Base-by-base conservation (phyloP, 2,797 vertebrate species). In the Ctenopoma kingsleyae region DNA sequence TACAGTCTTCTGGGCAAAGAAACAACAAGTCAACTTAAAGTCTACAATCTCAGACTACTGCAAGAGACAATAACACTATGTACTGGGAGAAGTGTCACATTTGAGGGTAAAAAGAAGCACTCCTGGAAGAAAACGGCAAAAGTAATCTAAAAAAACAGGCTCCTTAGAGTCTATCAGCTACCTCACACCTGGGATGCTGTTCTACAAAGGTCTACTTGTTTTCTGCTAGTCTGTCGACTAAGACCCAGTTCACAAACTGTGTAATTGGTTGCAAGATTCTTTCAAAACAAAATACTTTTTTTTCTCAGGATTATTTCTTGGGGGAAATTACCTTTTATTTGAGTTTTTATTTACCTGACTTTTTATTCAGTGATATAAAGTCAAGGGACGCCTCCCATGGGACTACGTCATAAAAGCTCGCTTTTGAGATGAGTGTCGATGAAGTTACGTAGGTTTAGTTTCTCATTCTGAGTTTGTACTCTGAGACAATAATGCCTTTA, bases 11-110 rank as follows among this genome's bases (percentile, higher is more conserved):
- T 22, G 43, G 49, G 43, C 2, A 62, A 44, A 68, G 15, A 64
- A 68, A 73, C 27, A 71, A 75, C 13, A 60, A 38, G 30, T 3
- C 27, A 52, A 11, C 46, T 61, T 49, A 20, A 46, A 65, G 52
- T 74, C 48, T 54, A 41, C 23, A 13, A 27, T 56, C 35, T 58
- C 12, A n/a, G 3, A 58, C 43, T 8, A 43, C 12, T 35, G 27
- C 1, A 4, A 44, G 16, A 61, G 1, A 22, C 13, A 35, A 15
- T 12, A 6, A 51, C 41, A 9, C 0, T 5, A 19, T 48, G 46
- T 32, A 8, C 11, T 12, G 8, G 15, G 8, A 70, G 20, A 52
- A 22, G 16, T 55, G 49, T 63, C 19, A 57, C 36, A 53, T 58
- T 20, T 23, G 22, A 32, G 53, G 56, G 20, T 23, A n/a, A 36